These are phyloP conservation scores for Odontophorus gujanensis DNA, from an alignment of 2,113 vertebrate genomes.

Conservation along the genomic window DNA sequence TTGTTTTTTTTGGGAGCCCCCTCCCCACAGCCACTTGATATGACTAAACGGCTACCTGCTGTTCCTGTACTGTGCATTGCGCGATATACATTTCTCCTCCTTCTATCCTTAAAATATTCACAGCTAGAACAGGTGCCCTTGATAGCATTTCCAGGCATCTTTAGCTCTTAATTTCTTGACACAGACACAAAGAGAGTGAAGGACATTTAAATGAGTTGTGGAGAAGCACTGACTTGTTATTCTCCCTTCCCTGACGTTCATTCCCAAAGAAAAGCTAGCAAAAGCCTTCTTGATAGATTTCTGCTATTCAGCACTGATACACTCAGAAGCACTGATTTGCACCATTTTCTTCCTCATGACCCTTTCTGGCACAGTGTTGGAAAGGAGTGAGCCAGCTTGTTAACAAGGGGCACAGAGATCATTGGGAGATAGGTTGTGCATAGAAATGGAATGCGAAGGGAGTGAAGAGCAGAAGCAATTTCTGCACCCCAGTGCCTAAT, in stretches of 20 bases:
- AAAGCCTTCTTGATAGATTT: background rate
- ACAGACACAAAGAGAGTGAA: background rate
- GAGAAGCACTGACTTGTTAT: background rate
- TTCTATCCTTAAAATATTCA: background rate
- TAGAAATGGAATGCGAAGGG: background rate
- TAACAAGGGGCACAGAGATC: background rate
- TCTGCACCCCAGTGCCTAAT: background rate
- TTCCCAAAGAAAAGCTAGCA: background rate
- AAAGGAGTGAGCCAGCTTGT: background rate
- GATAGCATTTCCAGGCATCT: background rate
- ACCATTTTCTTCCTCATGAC: background rate
- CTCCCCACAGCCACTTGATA: background rate
- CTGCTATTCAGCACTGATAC: background rate
- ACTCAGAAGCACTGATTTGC: background rate
- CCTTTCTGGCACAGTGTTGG: background rate
- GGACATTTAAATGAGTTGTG: background rate
- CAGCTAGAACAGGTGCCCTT: background rate
- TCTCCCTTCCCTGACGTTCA: background rate
- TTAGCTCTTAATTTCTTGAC: background rate
- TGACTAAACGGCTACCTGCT: background rate
- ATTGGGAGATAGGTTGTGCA: background rate
- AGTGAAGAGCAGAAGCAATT: background rate
- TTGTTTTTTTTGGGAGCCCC: background rate
- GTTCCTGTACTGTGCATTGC: accelerated
- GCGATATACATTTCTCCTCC: background rate